Base-by-base conservation (phyloP, 2,113 vertebrate species). In the Atractosteus spatula region DNA sequence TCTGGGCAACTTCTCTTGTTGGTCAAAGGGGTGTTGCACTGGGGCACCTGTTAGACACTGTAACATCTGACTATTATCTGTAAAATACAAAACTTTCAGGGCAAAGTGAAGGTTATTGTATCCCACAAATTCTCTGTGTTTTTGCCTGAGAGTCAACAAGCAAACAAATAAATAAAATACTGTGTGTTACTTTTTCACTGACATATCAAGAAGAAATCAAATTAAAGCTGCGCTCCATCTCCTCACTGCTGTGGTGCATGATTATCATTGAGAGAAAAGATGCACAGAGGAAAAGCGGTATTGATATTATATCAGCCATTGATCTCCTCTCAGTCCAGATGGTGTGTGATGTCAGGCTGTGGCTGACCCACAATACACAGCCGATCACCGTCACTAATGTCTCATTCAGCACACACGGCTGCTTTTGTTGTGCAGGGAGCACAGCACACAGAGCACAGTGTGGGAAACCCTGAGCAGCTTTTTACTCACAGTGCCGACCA, bases 301-400 rank as follows among this genome's bases (percentile, higher is more conserved):
- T 51, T 51, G 47, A 51, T 51, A 51, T 7, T 5, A 59, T 59
- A 13, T 59, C 47, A 76, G 71, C 69, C 75, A 80, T 44, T 80
- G 12, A 42, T 0, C 29, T 65, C 0, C 41, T 71, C 81, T 80
- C 72, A 78, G 77, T 86, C 83, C 85, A 84, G 78, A 86, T 79
- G 75, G 76, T 62, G 69, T 45, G 56, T 80, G 79, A 76, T 7
- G 55, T 84, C 71, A 75, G 7, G 3, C 55, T 74, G 44, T n/a
- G 55, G 76, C 42, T 65, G 68, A 62, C 59, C 66, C 59, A 74
- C 66, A 81, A 51, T 41, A 66, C 73, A 80, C 62, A 66, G 64
- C 65, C 69, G 54, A 68, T 55, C 78, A 78, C 73, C 65, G 29
- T 70, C 73, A 75, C 71, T 71, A 80, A 79, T 45, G 68, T 47